These are phyloP conservation scores for Caenorhabditis wallacei DNA, from an alignment of 2,888 invertebrate genomes.

Conservation along the genomic window DNA sequence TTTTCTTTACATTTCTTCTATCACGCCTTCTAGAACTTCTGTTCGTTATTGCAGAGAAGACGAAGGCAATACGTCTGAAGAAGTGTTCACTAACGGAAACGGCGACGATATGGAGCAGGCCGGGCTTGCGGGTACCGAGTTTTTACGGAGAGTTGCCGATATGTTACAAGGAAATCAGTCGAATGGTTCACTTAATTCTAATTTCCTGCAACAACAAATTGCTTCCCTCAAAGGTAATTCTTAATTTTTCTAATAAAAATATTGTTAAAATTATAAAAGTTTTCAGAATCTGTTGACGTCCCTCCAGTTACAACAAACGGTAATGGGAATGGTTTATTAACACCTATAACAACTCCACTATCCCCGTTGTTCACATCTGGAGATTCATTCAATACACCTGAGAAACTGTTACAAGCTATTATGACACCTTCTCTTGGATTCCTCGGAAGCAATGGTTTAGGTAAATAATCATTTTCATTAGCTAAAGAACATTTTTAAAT, in stretches of 20 bases:
- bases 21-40: slow-evolving; percentile 35
- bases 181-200: slow-evolving; percentile 30
- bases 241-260: background rate
- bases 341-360: slow-evolving; percentile 37
- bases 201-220: slow-evolving; percentile 52
- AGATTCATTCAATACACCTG: slow-evolving; percentile 42
- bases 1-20: background rate
- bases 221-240: slow-evolving; percentile 49
- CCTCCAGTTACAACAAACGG: slow-evolving; percentile 49
- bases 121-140: slow-evolving; percentile 48
- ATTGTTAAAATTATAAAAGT: background rate
- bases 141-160: slow-evolving; percentile 59
- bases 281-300: slow-evolving; percentile 51
- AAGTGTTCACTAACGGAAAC: slow-evolving; percentile 63
- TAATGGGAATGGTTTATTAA: slow-evolving; percentile 51
- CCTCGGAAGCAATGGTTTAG: slow-evolving; percentile 34
- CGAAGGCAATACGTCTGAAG: slow-evolving; percentile 58
- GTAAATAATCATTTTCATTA: slow-evolving; percentile 2
- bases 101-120: slow-evolving; percentile 63
- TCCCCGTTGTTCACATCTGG: slow-evolving; percentile 52
- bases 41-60: slow-evolving; percentile 65
- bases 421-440: slow-evolving; percentile 57
- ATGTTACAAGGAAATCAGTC: slow-evolving; percentile 31
- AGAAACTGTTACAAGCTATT: slow-evolving; percentile 59
- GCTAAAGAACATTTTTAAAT: background rate